phyloP scores from a whole-genome alignment of 2,113 vertebrate species.

The Panthera tigris region DNA sequence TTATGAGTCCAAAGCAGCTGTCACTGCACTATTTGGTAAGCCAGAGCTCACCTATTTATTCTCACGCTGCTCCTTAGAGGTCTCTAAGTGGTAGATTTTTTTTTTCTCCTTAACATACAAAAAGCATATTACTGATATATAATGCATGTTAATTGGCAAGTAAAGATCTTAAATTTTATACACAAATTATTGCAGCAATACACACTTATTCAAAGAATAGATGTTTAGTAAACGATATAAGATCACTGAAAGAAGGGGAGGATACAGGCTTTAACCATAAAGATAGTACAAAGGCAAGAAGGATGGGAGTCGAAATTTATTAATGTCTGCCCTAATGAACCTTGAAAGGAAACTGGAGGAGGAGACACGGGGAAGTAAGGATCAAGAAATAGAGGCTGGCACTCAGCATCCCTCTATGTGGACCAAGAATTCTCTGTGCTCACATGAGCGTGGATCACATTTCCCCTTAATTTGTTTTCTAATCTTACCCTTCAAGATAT shows the following conservation, averaged over 20 bases:
- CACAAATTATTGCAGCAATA: not conserved
- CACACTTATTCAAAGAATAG: slow-evolving; percentile 8
- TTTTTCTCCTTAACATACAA: not conserved
- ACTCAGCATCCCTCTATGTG: not conserved
- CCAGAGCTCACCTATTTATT: not conserved
- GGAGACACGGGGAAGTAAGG: not conserved
- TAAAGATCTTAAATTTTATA: slow-evolving; percentile 29
- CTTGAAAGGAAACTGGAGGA: not conserved
- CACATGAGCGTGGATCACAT: not conserved
- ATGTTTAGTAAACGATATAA: not conserved
- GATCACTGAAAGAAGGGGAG: not conserved
- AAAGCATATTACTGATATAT: not conserved
- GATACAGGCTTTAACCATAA: not conserved
- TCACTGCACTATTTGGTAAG: not conserved
- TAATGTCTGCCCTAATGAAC: not conserved
- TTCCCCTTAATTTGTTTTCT: slow-evolving; percentile 54
- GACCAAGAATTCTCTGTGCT: not conserved
- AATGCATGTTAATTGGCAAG: not conserved
- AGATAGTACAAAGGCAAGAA: not conserved
- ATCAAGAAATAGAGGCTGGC: not conserved
- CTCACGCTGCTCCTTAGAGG: not conserved
- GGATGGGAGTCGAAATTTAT: not conserved
- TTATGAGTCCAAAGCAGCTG: slow-evolving; percentile 50
- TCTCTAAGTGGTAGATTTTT: not conserved
- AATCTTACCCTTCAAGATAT: slow-evolving; percentile 61